A percentile compares a stretch with the other conserved stretches of the same genome.
These are phyloP conservation scores for Onthophagus sagittarius DNA, from an alignment of 2,888 invertebrate genomes.

Conservation along the genomic window DNA sequence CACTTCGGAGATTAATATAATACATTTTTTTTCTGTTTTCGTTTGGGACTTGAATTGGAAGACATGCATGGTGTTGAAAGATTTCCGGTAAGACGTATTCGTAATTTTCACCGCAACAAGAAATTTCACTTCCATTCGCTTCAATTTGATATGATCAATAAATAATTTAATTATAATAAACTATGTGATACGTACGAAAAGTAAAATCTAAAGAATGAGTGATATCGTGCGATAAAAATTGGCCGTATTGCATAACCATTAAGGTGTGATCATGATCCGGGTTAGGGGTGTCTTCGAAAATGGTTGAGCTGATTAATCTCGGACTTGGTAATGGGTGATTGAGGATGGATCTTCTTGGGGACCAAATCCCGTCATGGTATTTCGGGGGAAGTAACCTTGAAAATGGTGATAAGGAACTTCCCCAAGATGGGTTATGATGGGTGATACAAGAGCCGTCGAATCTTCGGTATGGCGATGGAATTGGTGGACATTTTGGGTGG, in stretches of 20 bases:
- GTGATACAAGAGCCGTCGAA: conserved; percentile 86
- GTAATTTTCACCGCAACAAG: conserved; percentile 67
- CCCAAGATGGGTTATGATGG: conserved; percentile 64
- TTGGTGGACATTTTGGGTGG: conserved; percentile 48
- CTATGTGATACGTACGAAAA: conserved; percentile 54
- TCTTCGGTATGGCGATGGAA: conserved; percentile 59
- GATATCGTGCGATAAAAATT: conserved; percentile 74
- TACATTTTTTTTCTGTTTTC: too few relatives aligned
- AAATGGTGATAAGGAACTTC: conserved; percentile 62
- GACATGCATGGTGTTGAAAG: conserved; percentile 63
- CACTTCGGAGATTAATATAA: too few relatives aligned
- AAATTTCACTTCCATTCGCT: conserved; percentile 68
- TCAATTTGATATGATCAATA: not conserved
- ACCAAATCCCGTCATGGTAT: conserved; percentile 63
- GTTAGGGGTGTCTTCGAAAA: conserved; percentile 58
- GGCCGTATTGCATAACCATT: conserved; percentile 75
- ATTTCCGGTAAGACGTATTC: conserved; percentile 50
- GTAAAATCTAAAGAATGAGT: conserved; percentile 67
- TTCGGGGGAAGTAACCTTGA: conserved; percentile 64
- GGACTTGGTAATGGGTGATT: conserved; percentile 63
- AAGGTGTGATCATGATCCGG: conserved; percentile 62
- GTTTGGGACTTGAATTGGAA: conserved; percentile 59
- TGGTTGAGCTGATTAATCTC: conserved; percentile 60
- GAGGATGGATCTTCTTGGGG: conserved; percentile 51
- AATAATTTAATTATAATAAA: not conserved